Base-by-base conservation (phyloP, 2,888 invertebrate genomes). In the Tryphoninae sp. region DNA sequence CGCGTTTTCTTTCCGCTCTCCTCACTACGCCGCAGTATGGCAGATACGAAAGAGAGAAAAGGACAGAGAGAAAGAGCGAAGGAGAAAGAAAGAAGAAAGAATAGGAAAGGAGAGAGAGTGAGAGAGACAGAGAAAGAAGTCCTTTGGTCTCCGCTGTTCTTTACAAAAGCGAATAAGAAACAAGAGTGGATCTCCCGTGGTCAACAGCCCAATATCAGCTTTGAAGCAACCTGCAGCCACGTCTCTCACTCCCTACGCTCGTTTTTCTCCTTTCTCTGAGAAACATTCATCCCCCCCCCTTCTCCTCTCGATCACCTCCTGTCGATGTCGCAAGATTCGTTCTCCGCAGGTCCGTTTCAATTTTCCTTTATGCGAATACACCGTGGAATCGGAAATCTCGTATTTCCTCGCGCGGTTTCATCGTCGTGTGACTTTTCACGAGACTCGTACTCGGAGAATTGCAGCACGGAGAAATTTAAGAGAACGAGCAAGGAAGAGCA, bases 321-420 rank as follows among this genome's bases (percentile, higher is more conserved):
- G 45, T 59, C 22, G 16, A 45, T 55, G n/a, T 71, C 53, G 19
- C 33, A n/a, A 51, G 53, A 65, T 51, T 58, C 71, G 33, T 67
- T 81, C 67, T 33, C 49, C 33, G 58, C 33, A 78, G 80, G 74
- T 84, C 72, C 78, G 79, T 84, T 85, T 84, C 84, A 84, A 85
- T 85, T 86, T 86, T 83, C 74, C 72, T 76, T 81, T 79, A 64
- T 76, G 74, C 78, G 49, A 1, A 33, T 40, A 49, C 45, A 49
- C 16, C 19, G 16, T 49, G n/a, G 74, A 69, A 71, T 77, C 79
- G 75, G 79, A 72, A 79, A 77, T 78, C 40, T 61, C 62, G 62
- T 67, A 82, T 82, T 82, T 74, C 76, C 19, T 62, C 40, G 16
- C 42, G 68, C 40, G n/a, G 42, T 76, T 65, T 80, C 53, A 45